A percentile compares a stretch with the other conserved stretches of the same genome.
Conservation (phyloP, 1,140 invertebrate species). For the Phortica variegata region DNA sequence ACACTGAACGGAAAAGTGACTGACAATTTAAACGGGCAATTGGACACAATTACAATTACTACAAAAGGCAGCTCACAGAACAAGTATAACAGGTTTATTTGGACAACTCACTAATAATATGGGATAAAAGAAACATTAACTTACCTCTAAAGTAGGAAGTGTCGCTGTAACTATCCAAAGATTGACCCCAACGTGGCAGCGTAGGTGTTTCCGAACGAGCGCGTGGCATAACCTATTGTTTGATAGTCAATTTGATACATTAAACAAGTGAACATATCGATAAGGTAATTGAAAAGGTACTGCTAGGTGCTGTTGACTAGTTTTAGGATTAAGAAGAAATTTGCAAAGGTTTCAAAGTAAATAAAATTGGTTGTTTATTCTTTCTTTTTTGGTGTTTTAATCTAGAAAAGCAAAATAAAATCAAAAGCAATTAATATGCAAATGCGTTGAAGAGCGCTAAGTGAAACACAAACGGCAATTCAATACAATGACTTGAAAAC, state of each 20-base stretch:
- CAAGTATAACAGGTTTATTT: constrained; percentile 1
- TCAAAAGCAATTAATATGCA: constrained; percentile 30
- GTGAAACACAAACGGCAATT: not conserved
- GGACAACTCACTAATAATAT: not conserved
- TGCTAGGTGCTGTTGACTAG: constrained; percentile 18
- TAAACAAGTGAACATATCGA: constrained; percentile 47
- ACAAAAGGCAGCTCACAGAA: constrained; percentile 10
- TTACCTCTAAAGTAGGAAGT: constrained; percentile 66
- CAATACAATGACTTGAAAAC: constrained; percentile 1
- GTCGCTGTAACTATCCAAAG: constrained; percentile 53
- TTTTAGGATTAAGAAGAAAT: constrained; percentile 14
- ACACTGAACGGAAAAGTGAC: no score
- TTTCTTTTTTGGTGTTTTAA: constrained; percentile 57
- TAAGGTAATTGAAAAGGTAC: constrained; percentile 30
- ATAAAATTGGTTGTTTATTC: constrained; percentile 37
- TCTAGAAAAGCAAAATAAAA: constrained; percentile 38
- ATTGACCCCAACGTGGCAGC: constrained; percentile 60
- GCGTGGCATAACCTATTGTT: constrained; percentile 65
- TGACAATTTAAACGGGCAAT: no score
- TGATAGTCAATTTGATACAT: constrained; percentile 47
- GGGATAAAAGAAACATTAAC: constrained; percentile 4
- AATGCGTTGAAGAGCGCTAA: constrained; percentile 28
- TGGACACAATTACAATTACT: not conserved
- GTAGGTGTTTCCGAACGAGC: constrained; percentile 68
- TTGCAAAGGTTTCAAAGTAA: constrained; percentile 29